Evolutionary conservation across 2,797 vertebrate species (phyloP).

Genomic region (Setipinna tenuifilis): DNA sequence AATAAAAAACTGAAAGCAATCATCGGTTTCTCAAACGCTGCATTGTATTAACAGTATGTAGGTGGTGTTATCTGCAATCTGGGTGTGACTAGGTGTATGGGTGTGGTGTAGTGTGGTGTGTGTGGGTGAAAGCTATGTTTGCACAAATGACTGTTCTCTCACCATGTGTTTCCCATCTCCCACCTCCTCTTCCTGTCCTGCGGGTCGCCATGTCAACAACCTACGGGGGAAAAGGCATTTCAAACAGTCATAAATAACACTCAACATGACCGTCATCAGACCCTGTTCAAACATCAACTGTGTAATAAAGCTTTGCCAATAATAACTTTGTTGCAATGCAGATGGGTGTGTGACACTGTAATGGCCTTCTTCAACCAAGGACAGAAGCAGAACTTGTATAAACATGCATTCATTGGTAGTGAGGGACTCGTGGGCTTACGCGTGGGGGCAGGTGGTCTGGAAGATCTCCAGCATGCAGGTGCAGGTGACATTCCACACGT

Average conservation of each 20-base stretch:
- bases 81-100: conserved; percentile 20
- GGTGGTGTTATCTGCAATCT: not conserved
- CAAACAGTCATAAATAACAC: conserved; percentile 36
- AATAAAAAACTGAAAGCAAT: not conserved
- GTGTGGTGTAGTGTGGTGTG: not conserved
- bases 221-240: conserved; percentile 49
- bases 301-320: not conserved
- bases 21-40: not conserved
- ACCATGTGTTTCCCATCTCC: conserved; percentile 88
- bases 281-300: not conserved
- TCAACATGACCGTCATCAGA: not conserved
- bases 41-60: no score
- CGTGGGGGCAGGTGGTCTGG: conserved; percentile 92
- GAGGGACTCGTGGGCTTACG: conserved; percentile 71
- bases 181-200: conserved; percentile 89
- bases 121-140: conserved; percentile 35
- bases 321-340: no score
- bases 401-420: not conserved
- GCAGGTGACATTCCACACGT: conserved; percentile 92
- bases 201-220: conserved; percentile 93
- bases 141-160: conserved; percentile 63
- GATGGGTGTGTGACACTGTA: no score
- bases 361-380: no score
- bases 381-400: no score
- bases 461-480: conserved; percentile 96